phyloP scores from a whole-genome alignment of 2,113 vertebrate species.

The Anhinga anhinga region DNA sequence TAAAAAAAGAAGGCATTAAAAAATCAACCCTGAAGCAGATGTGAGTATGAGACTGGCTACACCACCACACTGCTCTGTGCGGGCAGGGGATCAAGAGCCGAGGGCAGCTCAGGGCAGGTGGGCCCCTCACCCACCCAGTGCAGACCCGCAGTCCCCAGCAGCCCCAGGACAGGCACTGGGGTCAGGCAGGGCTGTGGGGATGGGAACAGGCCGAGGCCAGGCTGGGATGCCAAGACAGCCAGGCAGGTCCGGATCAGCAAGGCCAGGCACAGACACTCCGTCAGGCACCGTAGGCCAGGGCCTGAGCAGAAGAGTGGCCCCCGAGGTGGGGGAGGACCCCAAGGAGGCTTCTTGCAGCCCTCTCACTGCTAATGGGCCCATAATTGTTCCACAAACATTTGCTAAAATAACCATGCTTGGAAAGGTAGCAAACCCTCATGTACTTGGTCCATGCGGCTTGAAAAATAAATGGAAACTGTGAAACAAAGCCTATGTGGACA shows the following conservation, averaged over 20 bases:
- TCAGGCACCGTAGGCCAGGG: rapidly evolving
- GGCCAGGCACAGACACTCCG: not conserved
- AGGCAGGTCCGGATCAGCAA: too few species aligned
- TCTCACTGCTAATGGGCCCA: rapidly evolving
- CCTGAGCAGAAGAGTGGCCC: not conserved
- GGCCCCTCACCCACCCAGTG: too few species aligned
- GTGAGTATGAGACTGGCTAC: not conserved
- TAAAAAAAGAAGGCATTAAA: not conserved
- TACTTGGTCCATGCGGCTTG: not conserved
- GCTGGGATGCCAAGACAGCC: not conserved
- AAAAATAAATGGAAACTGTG: not conserved
- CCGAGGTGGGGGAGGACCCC: rapidly evolving
- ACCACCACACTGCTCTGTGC: not conserved
- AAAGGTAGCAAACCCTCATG: not conserved
- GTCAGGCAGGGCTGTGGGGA: not conserved
- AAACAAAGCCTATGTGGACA: not conserved
- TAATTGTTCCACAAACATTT: not conserved
- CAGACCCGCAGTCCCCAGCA: rapidly evolving
- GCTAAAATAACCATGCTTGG: not conserved
- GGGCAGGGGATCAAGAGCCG: not conserved
- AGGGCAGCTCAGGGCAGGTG: not conserved
- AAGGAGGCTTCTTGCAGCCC: not conserved
- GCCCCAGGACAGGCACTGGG: not conserved
- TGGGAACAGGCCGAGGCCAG: rapidly evolving
- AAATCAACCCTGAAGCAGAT: not conserved